Evolutionary conservation across 30 jellyfish, hydroid and myxozoan genomes (phyloP), one percentile per base, ranked within the genome.

Genomic region (Nemopilema nomurai): DNA sequence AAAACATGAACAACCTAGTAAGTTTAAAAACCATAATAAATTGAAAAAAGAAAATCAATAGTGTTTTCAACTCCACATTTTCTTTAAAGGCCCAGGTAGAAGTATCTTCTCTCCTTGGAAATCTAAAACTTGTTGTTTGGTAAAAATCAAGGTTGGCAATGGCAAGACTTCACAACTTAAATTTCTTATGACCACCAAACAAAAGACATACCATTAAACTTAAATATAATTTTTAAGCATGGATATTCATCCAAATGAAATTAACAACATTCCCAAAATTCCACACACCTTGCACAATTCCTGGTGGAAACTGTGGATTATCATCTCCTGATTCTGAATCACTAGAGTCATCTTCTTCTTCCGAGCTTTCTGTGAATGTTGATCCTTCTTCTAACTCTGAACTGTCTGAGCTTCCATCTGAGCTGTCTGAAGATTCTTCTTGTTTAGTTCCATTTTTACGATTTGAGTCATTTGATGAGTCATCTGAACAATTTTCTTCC

Each of bases 341-440:
- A 83, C 92, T 83, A 0, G 92, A 83, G 26, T 83, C 92, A 33
- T 83, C 92, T 57, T 83, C 92, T 28, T 83, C 92, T 66, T 83
- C 92, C 1, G 92, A 83, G 67, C 92, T 83, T 49, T 83, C 92
- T 1, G 92, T 83, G 80, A 76, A 83, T 28, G 92, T 83, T 25
- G 92, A 83, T 0, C 92, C 92, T 71, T 83, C 92, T 57, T 83
- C 92, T 8, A 83, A 64, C 51, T 83, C 92, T 52, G 92, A 83
- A 63, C 92, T 83, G 74, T 83, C 92, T 17, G 92, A 83, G 74
- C 92, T 83, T 16, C 92, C 92, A 53, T 83, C 92, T 16, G 92
- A 83, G 50, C 92, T 83, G 57, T 83, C 92, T 7, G 92, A 83
- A n/a, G 92, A 83, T 33, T 83, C 92, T 32, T 83, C 92, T 24